A percentile compares a stretch with the other conserved stretches of the same genome.
Evolutionary conservation across 2,113 vertebrate species (phyloP).

Genomic region (Silurus glanis): DNA sequence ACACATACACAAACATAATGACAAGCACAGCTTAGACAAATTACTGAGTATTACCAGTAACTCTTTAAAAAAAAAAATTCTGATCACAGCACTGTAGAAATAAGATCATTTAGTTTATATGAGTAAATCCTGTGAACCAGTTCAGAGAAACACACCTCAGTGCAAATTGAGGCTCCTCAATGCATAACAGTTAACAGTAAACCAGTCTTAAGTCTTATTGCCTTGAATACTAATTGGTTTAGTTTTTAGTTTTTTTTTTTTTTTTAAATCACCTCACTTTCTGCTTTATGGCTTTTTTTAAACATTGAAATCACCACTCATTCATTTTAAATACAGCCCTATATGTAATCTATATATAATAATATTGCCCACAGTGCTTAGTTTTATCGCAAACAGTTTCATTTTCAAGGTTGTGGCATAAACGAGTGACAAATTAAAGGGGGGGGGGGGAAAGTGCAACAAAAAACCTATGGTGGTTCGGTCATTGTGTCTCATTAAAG

Average conservation of each 20-base stretch:
- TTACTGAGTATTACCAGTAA: conserved; percentile 32
- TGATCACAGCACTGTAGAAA: conserved; percentile 42
- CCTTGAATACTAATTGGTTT: conserved; percentile 35
- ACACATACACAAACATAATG: conserved; percentile 44
- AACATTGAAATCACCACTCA: not conserved
- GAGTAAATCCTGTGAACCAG: conserved; percentile 20
- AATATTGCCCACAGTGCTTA: conserved; percentile 2
- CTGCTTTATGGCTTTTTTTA: not conserved
- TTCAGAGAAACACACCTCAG: not conserved
- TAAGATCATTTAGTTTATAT: conserved; percentile 11
- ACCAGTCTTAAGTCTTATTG: conserved; percentile 53
- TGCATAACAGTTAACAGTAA: conserved; percentile 46
- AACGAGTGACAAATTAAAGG: not conserved
- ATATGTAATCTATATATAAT: not conserved
- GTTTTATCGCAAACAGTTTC: not conserved
- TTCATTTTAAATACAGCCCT: not conserved
- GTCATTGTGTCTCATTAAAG: not conserved
- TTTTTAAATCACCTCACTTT: not conserved
- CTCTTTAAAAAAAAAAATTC: not conserved
- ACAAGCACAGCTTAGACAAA: conserved; percentile 45
- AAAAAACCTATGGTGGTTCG: not conserved
- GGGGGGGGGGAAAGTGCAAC: not conserved
- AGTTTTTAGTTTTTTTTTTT: not conserved
- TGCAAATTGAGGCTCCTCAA: conserved; percentile 30
- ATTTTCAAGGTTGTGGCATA: not conserved